Conservation (phyloP, 1,140 invertebrate genomes). For the Cheumatopsyche charites region DNA sequence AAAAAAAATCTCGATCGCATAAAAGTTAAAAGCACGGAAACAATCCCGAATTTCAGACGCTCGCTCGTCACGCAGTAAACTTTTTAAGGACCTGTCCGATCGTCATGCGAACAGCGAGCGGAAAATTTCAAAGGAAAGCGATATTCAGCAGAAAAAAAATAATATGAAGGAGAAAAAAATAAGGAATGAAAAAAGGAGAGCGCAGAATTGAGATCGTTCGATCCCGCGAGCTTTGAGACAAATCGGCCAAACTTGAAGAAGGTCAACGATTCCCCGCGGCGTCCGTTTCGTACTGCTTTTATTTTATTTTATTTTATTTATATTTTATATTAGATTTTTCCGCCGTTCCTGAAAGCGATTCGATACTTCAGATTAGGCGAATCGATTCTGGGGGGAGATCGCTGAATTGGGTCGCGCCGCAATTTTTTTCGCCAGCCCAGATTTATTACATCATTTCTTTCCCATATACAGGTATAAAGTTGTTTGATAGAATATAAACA, state of each 20-base stretch:
- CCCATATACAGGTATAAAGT: too few relatives aligned
- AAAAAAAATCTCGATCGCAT: too few relatives aligned
- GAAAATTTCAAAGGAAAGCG: slow-evolving; percentile 1
- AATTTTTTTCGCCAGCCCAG: not conserved
- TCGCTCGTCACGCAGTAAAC: not conserved
- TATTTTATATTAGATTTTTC: not conserved
- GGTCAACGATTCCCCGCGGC: not conserved
- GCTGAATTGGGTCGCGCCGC: not conserved
- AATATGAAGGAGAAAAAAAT: too few relatives aligned
- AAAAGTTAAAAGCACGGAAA: too few relatives aligned
- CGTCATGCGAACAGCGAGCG: not conserved
- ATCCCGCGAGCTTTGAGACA: not conserved
- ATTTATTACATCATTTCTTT: too few relatives aligned
- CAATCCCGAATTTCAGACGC: too few relatives aligned
- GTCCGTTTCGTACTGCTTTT: not conserved
- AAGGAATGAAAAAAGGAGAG: too few relatives aligned
- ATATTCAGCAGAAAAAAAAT: slow-evolving; percentile 10
- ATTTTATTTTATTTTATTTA: not conserved
- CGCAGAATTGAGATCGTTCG: not conserved
- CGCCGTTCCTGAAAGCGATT: not conserved
- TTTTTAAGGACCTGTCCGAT: slow-evolving; percentile 16
- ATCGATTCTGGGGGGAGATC: not conserved
- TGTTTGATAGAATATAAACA: too few relatives aligned
- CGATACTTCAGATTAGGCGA: slow-evolving; percentile 11
- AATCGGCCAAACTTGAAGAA: slow-evolving; percentile 21